These are phyloP conservation scores for Lucilia sericata DNA, from an alignment of 1,140 invertebrate genomes.

Conservation along the genomic window DNA sequence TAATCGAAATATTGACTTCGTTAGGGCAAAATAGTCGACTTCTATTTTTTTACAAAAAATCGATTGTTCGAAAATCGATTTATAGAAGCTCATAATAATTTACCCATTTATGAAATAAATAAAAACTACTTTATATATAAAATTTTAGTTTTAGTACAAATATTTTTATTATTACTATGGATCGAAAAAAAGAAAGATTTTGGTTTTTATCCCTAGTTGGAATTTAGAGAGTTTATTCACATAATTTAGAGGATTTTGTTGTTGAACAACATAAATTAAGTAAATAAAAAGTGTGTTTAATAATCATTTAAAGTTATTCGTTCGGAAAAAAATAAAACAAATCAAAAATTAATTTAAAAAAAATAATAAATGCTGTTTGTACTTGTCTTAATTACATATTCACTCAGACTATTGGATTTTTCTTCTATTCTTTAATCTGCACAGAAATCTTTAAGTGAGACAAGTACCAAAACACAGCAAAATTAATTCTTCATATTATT, in stretches of 20 bases:
- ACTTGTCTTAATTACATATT: too few species aligned
- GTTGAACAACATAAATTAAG: constrained; percentile 20
- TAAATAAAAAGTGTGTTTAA: not conserved
- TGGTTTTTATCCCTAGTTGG: not conserved
- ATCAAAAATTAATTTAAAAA: too few species aligned
- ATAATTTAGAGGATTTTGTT: constrained; percentile 4
- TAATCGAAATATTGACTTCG: too few species aligned
- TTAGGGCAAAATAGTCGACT: too few species aligned
- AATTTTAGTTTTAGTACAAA: not conserved
- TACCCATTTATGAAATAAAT: not conserved
- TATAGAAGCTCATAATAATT: too few species aligned
- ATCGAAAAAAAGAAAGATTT: not conserved
- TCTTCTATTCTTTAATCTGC: too few species aligned
- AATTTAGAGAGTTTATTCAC: not conserved
- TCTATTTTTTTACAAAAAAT: too few species aligned
- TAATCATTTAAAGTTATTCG: not conserved
- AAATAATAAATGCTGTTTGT: too few species aligned
- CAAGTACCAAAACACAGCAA: not conserved
- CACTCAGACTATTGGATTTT: too few species aligned
- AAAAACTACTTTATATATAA: not conserved
- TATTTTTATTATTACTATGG: constrained; percentile 5
- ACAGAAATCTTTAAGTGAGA: too few species aligned
- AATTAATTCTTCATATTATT: constrained; percentile 14
- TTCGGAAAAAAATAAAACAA: not conserved
- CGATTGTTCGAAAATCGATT: too few species aligned